Percentiles rank a stretch among this genome's conserved stretches.
phyloP scores from a whole-genome alignment of 2,888 invertebrate species.

The Troilus luridus region DNA sequence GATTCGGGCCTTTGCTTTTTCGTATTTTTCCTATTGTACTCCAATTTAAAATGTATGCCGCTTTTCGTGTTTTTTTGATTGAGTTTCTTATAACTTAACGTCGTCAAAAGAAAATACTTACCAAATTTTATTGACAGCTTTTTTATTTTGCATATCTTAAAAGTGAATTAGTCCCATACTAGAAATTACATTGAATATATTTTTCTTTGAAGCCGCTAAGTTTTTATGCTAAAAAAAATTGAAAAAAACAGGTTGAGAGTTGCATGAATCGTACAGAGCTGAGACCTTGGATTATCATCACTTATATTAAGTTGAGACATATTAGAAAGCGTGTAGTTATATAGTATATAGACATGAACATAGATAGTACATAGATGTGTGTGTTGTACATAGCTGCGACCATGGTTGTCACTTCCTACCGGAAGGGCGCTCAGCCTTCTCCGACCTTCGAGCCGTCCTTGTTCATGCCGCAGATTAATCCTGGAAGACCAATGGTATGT shows the following conservation, averaged over 20 bases:
- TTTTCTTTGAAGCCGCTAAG: too few relatives aligned
- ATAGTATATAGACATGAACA: neutral
- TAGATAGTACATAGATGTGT: slow-evolving; percentile 36
- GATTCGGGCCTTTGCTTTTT: too few relatives aligned
- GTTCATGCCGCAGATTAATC: slow-evolving; percentile 44
- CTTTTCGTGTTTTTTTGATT: too few relatives aligned
- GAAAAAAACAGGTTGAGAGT: neutral
- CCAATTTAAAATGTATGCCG: too few relatives aligned
- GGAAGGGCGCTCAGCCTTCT: slow-evolving; percentile 7
- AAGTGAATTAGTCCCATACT: too few relatives aligned
- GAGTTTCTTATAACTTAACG: too few relatives aligned
- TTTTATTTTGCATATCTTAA: too few relatives aligned
- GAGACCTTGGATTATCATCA: neutral
- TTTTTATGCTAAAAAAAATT: neutral
- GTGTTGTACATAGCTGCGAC: slow-evolving; percentile 48
- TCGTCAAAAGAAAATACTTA: too few relatives aligned
- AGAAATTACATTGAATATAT: too few relatives aligned
- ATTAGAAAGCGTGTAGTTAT: neutral
- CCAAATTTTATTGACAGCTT: too few relatives aligned
- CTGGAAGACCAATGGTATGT: slow-evolving; percentile 51
- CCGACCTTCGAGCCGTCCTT: slow-evolving; percentile 40
- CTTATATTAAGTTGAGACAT: neutral
- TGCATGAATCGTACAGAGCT: neutral
- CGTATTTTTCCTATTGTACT: too few relatives aligned
- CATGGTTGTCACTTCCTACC: slow-evolving; percentile 52